Percentiles rank a stretch among this genome's conserved stretches.
Conservation (phyloP, 1,140 invertebrate species). For the Orius laevigatus region DNA sequence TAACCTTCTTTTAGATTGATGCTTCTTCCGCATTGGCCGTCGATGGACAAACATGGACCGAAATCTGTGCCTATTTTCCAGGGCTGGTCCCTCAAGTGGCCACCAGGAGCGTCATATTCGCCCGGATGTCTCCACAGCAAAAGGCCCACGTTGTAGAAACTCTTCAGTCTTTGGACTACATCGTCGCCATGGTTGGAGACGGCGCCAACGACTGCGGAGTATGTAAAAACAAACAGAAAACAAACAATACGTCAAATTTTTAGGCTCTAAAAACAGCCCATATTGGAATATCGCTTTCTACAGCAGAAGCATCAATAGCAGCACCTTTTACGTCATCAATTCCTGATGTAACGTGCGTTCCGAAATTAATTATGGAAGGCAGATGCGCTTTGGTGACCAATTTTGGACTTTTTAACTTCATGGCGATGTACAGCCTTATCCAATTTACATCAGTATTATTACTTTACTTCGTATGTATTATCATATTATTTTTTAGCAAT, state of each 20-base stretch:
- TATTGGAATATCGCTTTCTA: constrained; percentile 82
- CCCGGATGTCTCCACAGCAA: constrained; percentile 88
- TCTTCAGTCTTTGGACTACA: constrained; percentile 64
- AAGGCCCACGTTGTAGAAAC: constrained; percentile 79
- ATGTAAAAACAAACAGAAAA: constrained; percentile 3
- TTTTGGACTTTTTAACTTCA: constrained; percentile 93
- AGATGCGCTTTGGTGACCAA: constrained; percentile 82
- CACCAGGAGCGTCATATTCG: constrained; percentile 69
- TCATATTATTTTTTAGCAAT: neutral
- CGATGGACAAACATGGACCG: constrained; percentile 53
- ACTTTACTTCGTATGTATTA: constrained; percentile 52
- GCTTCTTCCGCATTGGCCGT: constrained; percentile 33
- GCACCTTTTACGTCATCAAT: constrained; percentile 86
- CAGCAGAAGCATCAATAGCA: constrained; percentile 85
- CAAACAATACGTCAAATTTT: too few relatives aligned
- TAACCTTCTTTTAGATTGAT: constrained; percentile 5
- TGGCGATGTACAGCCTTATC: constrained; percentile 85
- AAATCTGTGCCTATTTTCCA: constrained; percentile 46
- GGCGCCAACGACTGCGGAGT: constrained; percentile 80
- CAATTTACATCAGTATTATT: constrained; percentile 90
- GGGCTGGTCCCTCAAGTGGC: constrained; percentile 46
- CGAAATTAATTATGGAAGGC: constrained; percentile 64
- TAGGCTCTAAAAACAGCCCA: constrained; percentile 76
- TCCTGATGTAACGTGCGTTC: constrained; percentile 74
- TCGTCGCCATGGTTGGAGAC: constrained; percentile 82